Conservation (phyloP, 2,113 vertebrate species). For the Macquaria ambigua region DNA sequence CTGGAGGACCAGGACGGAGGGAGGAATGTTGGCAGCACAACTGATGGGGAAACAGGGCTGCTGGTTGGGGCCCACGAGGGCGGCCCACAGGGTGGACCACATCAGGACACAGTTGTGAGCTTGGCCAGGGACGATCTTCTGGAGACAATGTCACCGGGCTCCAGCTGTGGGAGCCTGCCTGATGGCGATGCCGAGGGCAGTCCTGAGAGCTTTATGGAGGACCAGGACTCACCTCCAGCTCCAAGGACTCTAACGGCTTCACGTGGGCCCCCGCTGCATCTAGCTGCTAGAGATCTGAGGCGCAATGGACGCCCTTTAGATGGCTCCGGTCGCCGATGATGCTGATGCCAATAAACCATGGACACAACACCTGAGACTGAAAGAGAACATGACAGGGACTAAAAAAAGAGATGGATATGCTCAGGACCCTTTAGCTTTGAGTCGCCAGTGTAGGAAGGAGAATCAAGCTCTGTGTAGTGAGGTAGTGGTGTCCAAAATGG, state of each 20-base stretch:
- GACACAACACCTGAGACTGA: constrained; percentile 40
- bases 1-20: constrained; percentile 94
- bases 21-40: constrained; percentile 88
- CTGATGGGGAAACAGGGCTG: constrained; percentile 85
- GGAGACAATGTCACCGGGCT: constrained; percentile 93
- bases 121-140: constrained; percentile 92
- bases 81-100: constrained; percentile 84
- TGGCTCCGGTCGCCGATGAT: constrained; percentile 90
- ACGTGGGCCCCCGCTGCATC: constrained; percentile 79
- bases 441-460: constrained; percentile 46
- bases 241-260: constrained; percentile 82
- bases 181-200: constrained; percentile 93
- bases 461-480: constrained; percentile 22
- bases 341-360: constrained; percentile 60
- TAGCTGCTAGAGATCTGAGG: constrained; percentile 84
- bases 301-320: constrained; percentile 89
- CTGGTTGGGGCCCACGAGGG: constrained; percentile 85
- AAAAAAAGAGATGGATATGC: constrained; percentile 28
- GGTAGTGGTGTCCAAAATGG: constrained; percentile 42
- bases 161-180: constrained; percentile 93
- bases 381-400: constrained; percentile 34
- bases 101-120: constrained; percentile 86
- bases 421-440: constrained; percentile 57
- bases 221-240: constrained; percentile 83
- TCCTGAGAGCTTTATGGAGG: constrained; percentile 93